phyloP scores from a whole-genome alignment of 1,140 invertebrate species.

The Chironomus tepperi region DNA sequence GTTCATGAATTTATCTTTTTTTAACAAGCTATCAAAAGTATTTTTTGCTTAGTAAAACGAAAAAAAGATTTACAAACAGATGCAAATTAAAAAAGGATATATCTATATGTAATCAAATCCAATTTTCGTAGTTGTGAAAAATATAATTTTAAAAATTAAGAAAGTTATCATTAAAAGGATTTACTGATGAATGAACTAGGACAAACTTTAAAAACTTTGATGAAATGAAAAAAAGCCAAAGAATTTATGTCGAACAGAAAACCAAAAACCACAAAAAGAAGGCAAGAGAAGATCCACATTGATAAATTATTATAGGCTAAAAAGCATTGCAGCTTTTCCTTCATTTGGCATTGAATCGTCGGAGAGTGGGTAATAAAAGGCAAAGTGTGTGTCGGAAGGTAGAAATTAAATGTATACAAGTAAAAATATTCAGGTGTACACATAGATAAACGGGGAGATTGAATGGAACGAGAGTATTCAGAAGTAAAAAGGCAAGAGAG shows the following conservation, averaged over 20 bases:
- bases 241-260: too few relatives aligned
- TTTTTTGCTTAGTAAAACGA: background rate
- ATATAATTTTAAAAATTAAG: too few relatives aligned
- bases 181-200: too few relatives aligned
- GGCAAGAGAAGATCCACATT: background rate
- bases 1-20: conserved; percentile 22
- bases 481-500: background rate
- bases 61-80: conserved; percentile 1
- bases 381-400: background rate
- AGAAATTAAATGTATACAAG: background rate
- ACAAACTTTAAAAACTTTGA: too few relatives aligned
- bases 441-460: background rate
- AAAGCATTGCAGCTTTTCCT: background rate
- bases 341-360: background rate
- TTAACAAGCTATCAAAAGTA: conserved; percentile 19
- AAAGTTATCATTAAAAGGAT: too few relatives aligned
- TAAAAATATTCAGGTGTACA: too few relatives aligned
- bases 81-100: too few relatives aligned
- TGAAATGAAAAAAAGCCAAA: too few relatives aligned
- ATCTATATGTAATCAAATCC: too few relatives aligned
- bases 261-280: background rate
- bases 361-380: background rate
- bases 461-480: background rate
- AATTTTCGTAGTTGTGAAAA: too few relatives aligned
- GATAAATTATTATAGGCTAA: background rate